Percentiles rank a stretch among this genome's conserved stretches.
Conservation (phyloP, 1,140 invertebrate species). For the Apis laboriosa region DNA sequence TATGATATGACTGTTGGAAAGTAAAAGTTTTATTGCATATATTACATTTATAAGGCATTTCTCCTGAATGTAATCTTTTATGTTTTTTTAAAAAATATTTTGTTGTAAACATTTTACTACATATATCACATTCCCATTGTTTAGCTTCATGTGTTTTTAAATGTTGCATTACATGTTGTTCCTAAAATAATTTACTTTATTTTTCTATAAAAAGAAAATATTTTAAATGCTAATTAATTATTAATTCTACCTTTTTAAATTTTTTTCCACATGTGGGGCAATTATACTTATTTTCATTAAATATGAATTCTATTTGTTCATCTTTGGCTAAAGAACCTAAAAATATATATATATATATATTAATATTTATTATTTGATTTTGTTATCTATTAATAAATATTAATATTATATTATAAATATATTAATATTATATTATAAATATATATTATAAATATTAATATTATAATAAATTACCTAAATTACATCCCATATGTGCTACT, state of each 20-base stretch:
- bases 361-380: not conserved
- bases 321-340: slow-evolving; percentile 69
- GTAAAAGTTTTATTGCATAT: slow-evolving; percentile 94
- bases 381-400: not conserved
- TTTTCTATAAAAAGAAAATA: slow-evolving; percentile 7
- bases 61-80: slow-evolving; percentile 91
- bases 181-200: slow-evolving; percentile 71
- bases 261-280: slow-evolving; percentile 80
- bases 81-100: slow-evolving; percentile 96
- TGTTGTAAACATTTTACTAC: slow-evolving; percentile 92
- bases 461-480: slow-evolving; percentile 66
- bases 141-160: slow-evolving; percentile 83
- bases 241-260: slow-evolving; percentile 79
- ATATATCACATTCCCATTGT: slow-evolving; percentile 92
- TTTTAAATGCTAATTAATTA: no score
- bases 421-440: not conserved
- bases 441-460: not conserved
- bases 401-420: not conserved
- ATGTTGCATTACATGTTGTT: slow-evolving; percentile 82
- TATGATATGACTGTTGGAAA: slow-evolving; percentile 95
- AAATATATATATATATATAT: slow-evolving; percentile 26
- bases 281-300: slow-evolving; percentile 73
- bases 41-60: slow-evolving; percentile 92
- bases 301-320: slow-evolving; percentile 58
- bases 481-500: slow-evolving; percentile 86